Percentiles rank a stretch among this genome's conserved stretches.
Evolutionary conservation across 2,888 invertebrate genomes (phyloP).

Genomic region (Carabus problematicus): DNA sequence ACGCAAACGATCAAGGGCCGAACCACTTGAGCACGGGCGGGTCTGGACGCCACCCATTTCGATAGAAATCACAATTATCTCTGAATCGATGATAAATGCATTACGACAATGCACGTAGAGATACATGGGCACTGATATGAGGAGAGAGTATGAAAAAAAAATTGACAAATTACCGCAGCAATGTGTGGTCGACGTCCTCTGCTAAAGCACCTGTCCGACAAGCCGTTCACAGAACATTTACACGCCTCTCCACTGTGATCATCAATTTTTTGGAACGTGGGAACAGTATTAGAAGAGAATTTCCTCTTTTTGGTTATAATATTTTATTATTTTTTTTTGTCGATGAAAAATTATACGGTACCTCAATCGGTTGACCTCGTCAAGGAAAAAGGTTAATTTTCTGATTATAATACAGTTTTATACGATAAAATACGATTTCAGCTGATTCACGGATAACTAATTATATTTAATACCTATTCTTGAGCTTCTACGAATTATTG

Average conservation of each 20-base stretch:
- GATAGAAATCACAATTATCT: constrained; percentile 12
- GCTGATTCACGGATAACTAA: too few relatives aligned
- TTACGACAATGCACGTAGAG: not conserved
- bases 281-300: constrained; percentile 38
- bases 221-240: constrained; percentile 21
- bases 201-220: constrained; percentile 11
- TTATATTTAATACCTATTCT: too few relatives aligned
- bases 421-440: not conserved
- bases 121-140: too few relatives aligned
- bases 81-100: constrained; percentile 5
- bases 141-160: not conserved
- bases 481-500: too few relatives aligned
- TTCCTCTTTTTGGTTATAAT: constrained; percentile 22
- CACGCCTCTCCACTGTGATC: constrained; percentile 30
- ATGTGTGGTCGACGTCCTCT: constrained; percentile 12
- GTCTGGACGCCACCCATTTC: too few relatives aligned
- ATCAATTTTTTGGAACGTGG: constrained; percentile 41
- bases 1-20: too few relatives aligned
- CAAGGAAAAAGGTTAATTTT: constrained; percentile 29
- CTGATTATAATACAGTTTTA: constrained; percentile 28
- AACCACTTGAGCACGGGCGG: too few relatives aligned
- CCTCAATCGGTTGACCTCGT: constrained; percentile 21
- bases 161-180: constrained; percentile 6
- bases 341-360: constrained; percentile 24
- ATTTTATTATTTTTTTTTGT: constrained; percentile 16